phyloP scores from a whole-genome alignment of 2,888 invertebrate species.

The Trichacis sp. region DNA sequence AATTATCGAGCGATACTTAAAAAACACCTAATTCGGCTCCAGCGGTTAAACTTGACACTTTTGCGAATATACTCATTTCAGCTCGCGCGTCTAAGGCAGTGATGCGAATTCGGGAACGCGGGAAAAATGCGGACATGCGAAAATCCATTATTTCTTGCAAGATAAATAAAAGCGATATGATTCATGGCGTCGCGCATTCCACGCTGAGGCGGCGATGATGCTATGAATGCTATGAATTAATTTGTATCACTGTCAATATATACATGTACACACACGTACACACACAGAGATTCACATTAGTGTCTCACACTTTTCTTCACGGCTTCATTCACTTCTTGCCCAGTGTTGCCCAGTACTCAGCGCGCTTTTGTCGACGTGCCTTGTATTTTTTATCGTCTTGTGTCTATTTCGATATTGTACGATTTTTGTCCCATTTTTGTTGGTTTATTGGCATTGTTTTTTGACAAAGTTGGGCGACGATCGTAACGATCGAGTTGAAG shows the following conservation, averaged over 20 bases:
- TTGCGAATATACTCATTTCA: too few relatives aligned
- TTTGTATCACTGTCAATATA: slow-evolving; percentile 44
- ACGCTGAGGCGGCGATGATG: slow-evolving; percentile 33
- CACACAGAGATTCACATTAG: slow-evolving; percentile 43
- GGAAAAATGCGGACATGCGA: not conserved
- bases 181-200: slow-evolving; percentile 27
- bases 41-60: too few relatives aligned
- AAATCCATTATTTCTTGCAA: slow-evolving; percentile 13
- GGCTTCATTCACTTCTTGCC: slow-evolving; percentile 40
- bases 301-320: slow-evolving; percentile 41
- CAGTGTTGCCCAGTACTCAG: slow-evolving; percentile 39
- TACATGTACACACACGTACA: too few relatives aligned
- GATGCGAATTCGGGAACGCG: too few relatives aligned
- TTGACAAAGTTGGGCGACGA: slow-evolving; percentile 12
- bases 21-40: slow-evolving; percentile 1
- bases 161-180: slow-evolving; percentile 34
- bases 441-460: slow-evolving; percentile 19
- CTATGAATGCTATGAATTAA: slow-evolving; percentile 39
- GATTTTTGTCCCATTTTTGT: slow-evolving; percentile 4
- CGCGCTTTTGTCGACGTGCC: slow-evolving; percentile 27
- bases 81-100: too few relatives aligned
- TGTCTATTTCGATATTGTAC: slow-evolving; percentile 2
- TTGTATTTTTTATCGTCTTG: slow-evolving; percentile 16
- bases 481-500: too few relatives aligned
- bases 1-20: too few relatives aligned